Evolutionary conservation across 2,113 vertebrate species (phyloP), one percentile per base, ranked within the genome.

Genomic region (Tupaia chinensis): DNA sequence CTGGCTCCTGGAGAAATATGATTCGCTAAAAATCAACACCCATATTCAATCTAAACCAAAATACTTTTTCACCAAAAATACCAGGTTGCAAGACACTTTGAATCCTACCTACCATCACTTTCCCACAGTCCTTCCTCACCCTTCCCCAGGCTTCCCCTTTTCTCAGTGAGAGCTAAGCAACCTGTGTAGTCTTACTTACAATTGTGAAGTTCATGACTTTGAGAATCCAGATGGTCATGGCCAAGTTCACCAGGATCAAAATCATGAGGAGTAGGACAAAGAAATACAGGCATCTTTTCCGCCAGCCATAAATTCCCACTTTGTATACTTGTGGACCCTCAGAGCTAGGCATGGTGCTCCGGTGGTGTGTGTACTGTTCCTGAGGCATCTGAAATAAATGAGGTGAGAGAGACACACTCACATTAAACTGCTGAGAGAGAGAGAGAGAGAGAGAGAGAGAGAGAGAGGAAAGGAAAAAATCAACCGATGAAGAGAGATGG

Each of bases 121-220:
- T 79, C 60, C n/a, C 23, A 84, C 23, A n/a, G 63, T 7, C 32
- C 25, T n/a, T 81, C 17, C 27, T 65, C 29, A 23, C 63, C 53
- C 78, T 1, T 6, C 19, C n/a, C 29, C 27, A 44, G 0, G 5
- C 3, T 53, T 9, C 25, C 12, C 44, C 56, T 65, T 60, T n/a
- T 15, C 32, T 27, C 9, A 12, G 68, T 9, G 22, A 66, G 22
- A 72, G 12, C 22, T 15, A 23, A 29, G 80, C 87, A 83, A 83
- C 53, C 0, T 0, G 53, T 58, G 61, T 89, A 7, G 10, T 73
- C 88, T 97, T 97, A 99, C 99, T 99, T 99, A 99, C 99, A 96
- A 99, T 99, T 98, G 99, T 99, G 99, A 99, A 99, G 99, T 99
- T 99, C 99, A 99, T 99, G 99, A 99, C 99, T 98, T 99, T 99